Evolutionary conservation across 1,140 invertebrate genomes (phyloP), one percentile per base, ranked within the genome.

Genomic region (Drosophila orosa): DNA sequence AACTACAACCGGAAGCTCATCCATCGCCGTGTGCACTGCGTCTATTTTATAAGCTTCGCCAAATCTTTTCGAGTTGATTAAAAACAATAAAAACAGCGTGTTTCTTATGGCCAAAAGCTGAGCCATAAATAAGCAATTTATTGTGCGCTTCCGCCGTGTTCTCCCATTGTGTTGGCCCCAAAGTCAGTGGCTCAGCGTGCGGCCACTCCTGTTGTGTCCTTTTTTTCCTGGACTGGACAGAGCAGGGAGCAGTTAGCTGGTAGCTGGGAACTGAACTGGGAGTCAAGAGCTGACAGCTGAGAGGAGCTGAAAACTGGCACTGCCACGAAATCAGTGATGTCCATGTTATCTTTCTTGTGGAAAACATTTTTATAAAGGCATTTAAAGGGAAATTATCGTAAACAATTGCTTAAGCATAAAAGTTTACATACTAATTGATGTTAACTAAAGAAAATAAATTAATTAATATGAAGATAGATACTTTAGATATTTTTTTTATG

Each of bases 51-150:
- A 89, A 89, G 84, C 84, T 80, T 73, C 72, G 80, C 52, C 83
- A 89, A 87, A 89, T 87, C 83, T 87, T 78, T 87, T 80, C 84
- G 84, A 89, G 84, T 89, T 89, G 84, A 89, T 89, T 89, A 89
- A 89, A 89, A 89, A 89, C 84, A 89, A 89, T 89, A 89, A 89
- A 89, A 89, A 74, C 84, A 89, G 85, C 84, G 81, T 89, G 84
- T 80, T 89, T 77, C 84, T 89, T 89, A 89, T 80, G 77, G 84
- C 77, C 80, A 80, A 89, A 89, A 84, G 73, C 84, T 84, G 80
- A 84, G 85, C 84, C 77, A 89, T 89, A 89, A 89, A 89, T 89
- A 89, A 89, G 85, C 84, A 89, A 89, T 89, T 89, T 89, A 89
- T 89, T 89, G 84, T 89, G 80, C 84, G 85, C 80, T 89, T 89